phyloP scores from a whole-genome alignment of 2,113 vertebrate species.

The Chloropsis hardwickii region DNA sequence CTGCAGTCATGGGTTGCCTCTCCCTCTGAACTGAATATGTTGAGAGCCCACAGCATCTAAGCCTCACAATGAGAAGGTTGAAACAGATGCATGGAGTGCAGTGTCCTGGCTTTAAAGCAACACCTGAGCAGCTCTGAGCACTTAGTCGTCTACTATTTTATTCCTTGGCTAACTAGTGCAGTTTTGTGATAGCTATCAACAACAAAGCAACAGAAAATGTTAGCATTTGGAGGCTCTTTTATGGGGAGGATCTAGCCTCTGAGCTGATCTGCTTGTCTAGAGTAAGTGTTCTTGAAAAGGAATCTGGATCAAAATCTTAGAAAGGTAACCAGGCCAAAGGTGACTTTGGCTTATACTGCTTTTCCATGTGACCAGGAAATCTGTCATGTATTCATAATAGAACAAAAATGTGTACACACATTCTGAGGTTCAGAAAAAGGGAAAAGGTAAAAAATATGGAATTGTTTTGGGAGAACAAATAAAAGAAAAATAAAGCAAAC shows the following conservation, averaged over 20 bases:
- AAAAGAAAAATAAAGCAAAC: background rate
- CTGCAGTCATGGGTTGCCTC: background rate
- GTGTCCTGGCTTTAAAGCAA: background rate
- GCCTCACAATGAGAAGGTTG: background rate
- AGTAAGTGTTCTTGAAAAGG: background rate
- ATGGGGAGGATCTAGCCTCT: background rate
- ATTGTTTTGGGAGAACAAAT: rapidly evolving
- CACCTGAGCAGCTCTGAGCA: background rate
- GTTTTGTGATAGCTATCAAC: background rate
- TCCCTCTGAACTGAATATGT: background rate
- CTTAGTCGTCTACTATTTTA: background rate
- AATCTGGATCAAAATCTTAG: background rate
- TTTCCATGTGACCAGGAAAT: background rate
- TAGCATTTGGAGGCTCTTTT: background rate
- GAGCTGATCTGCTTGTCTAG: background rate
- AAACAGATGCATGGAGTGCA: background rate
- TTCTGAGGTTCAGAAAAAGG: background rate
- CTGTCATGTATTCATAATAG: background rate
- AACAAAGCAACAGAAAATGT: background rate
- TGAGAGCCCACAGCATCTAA: background rate
- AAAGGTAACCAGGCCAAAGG: background rate
- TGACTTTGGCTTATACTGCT: background rate
- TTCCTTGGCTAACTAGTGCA: background rate
- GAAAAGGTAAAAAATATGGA: background rate
- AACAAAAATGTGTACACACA: background rate